phyloP scores from a whole-genome alignment of 2,888 invertebrate species.

The Xestia xanthographa region DNA sequence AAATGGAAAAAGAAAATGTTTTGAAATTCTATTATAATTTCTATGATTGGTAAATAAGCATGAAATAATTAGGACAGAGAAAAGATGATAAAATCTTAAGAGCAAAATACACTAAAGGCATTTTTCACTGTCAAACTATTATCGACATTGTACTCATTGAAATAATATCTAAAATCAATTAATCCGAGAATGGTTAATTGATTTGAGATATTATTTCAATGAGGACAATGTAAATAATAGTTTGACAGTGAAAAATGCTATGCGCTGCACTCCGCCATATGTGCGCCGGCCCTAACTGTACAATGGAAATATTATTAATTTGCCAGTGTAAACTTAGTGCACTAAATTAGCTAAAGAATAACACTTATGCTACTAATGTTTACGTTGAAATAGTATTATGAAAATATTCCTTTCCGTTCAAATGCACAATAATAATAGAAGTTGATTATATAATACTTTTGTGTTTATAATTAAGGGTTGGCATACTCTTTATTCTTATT shows the following conservation, averaged over 20 bases:
- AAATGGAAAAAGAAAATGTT: too few species aligned
- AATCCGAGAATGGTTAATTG: too few species aligned
- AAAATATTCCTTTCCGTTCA: conserved; percentile 43
- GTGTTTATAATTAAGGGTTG: background rate
- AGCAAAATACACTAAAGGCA: background rate
- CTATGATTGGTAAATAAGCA: background rate
- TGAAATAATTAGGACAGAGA: background rate
- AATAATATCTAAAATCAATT: too few species aligned
- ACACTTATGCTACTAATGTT: background rate
- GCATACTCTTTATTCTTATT: too few species aligned
- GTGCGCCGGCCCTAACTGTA: too few species aligned
- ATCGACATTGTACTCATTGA: too few species aligned
- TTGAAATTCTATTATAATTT: background rate
- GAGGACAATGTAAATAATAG: too few species aligned
- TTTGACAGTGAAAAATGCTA: too few species aligned
- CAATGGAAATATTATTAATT: background rate
- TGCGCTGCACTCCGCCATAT: too few species aligned
- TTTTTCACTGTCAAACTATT: too few species aligned
- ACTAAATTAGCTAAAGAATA: background rate
- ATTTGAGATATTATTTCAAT: too few species aligned
- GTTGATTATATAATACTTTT: background rate
- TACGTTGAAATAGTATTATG: conserved; percentile 25
- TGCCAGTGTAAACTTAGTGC: background rate
- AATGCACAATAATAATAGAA: background rate
- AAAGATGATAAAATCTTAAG: background rate